phyloP scores from a whole-genome alignment of 64 coral and sea anemone genomes.

The Trachythela sp. region DNA sequence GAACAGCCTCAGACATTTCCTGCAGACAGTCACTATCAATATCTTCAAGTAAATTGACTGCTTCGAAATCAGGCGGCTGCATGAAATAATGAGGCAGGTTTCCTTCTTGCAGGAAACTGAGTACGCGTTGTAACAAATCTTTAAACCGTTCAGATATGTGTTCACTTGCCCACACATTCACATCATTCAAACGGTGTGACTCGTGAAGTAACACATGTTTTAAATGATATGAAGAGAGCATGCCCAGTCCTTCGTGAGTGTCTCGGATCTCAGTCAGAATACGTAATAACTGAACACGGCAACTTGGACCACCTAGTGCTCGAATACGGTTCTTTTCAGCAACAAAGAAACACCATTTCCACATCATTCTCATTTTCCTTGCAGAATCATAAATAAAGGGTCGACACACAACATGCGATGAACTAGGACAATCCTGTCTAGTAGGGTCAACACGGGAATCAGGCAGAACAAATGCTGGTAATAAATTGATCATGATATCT shows the following conservation, averaged over 20 bases:
- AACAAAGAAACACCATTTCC: conserved; percentile 11
- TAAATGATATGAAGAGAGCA: conserved; percentile 80
- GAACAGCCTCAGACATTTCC: conserved; percentile 86
- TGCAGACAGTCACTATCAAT: conserved; percentile 80
- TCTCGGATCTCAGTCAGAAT: conserved; percentile 93
- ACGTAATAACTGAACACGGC: conserved; percentile 75
- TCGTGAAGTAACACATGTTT: conserved; percentile 87
- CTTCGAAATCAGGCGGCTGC: conserved; percentile 87
- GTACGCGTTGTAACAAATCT: conserved; percentile 56
- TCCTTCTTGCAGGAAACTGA: conserved; percentile 55
- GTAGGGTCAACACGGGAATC: neutral
- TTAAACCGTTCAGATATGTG: conserved; percentile 66
- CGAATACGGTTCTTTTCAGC: conserved; percentile 64
- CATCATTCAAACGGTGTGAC: conserved; percentile 65
- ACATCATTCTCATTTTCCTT: conserved; percentile 14
- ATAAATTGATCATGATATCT: neutral
- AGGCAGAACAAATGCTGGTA: neutral
- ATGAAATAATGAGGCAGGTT: conserved; percentile 86
- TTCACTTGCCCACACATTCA: conserved; percentile 69
- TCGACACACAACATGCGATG: neutral
- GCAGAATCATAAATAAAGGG: neutral
- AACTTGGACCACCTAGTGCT: conserved; percentile 73
- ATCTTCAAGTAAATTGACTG: conserved; percentile 79
- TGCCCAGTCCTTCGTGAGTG: conserved; percentile 70
- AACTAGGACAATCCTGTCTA: conserved; percentile 6